These are phyloP conservation scores for Hirtodrosophila duncani DNA, from an alignment of 2,888 invertebrate genomes.

Conservation along the genomic window DNA sequence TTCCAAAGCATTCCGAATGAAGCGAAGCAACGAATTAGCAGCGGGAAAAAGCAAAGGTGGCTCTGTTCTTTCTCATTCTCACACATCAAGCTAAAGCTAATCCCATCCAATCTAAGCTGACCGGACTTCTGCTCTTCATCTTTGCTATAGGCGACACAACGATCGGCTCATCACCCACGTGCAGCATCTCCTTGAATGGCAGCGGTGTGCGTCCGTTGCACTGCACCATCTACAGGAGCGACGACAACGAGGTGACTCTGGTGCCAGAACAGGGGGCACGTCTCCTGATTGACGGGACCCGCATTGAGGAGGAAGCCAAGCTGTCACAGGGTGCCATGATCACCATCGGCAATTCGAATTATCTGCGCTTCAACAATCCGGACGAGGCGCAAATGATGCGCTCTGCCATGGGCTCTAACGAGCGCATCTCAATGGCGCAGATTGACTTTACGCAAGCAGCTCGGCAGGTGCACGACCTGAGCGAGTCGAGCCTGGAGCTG, in stretches of 20 bases:
- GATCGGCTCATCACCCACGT: slow-evolving; percentile 87
- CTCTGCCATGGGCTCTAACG: slow-evolving; percentile 84
- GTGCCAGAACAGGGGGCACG: slow-evolving; percentile 85
- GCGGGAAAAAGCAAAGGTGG: too few relatives aligned
- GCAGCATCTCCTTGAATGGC: slow-evolving; percentile 91
- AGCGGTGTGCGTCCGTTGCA: slow-evolving; percentile 90
- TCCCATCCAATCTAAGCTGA: too few relatives aligned
- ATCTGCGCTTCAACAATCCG: slow-evolving; percentile 95
- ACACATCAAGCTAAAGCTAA: too few relatives aligned
- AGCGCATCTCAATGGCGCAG: slow-evolving; percentile 88
- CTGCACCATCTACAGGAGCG: slow-evolving; percentile 91
- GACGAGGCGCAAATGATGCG: slow-evolving; percentile 92
- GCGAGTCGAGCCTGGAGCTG: slow-evolving; percentile 58
- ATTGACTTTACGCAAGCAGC: slow-evolving; percentile 81
- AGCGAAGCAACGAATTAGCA: too few relatives aligned
- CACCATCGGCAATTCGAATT: slow-evolving; percentile 93
- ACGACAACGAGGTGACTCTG: slow-evolving; percentile 88
- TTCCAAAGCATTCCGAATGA: too few relatives aligned
- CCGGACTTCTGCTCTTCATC: too few relatives aligned
- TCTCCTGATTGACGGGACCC: slow-evolving; percentile 86
- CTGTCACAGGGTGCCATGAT: slow-evolving; percentile 94
- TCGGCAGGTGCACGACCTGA: slow-evolving; percentile 22
- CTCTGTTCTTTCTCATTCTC: too few relatives aligned
- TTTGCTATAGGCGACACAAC: slow-evolving; percentile 85
- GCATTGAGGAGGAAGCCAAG: slow-evolving; percentile 85